Evolutionary conservation across 2,888 invertebrate genomes (phyloP).

Genomic region (Drosophila differens): DNA sequence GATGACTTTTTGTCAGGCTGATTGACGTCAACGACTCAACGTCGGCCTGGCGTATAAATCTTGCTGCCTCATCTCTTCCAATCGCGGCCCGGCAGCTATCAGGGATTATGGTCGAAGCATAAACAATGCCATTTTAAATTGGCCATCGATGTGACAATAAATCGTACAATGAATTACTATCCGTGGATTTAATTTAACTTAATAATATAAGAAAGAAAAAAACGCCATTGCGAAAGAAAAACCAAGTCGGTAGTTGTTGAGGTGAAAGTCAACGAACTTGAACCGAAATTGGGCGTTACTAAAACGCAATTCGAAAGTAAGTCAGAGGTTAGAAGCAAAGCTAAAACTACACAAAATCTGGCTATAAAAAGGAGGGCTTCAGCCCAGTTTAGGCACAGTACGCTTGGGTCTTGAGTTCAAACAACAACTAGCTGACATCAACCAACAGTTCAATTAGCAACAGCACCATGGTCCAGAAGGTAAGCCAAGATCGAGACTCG

Average conservation of each 20-base stretch:
- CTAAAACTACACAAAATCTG: slow-evolving; percentile 4
- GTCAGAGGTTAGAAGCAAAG: slow-evolving; percentile 24
- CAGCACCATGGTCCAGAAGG: slow-evolving; percentile 76
- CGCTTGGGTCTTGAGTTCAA: slow-evolving; percentile 60
- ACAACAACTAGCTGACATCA: slow-evolving; percentile 49
- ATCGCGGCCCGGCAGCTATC: slow-evolving; percentile 29
- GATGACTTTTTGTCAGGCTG: slow-evolving; percentile 84
- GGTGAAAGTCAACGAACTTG: slow-evolving; percentile 61
- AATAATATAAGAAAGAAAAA: slow-evolving; percentile 28
- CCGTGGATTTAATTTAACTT: slow-evolving; percentile 63
- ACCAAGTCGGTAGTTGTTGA: slow-evolving; percentile 31
- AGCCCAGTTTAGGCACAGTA: slow-evolving; percentile 56
- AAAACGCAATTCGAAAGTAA: slow-evolving; percentile 56
- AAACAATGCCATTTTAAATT: slow-evolving; percentile 83
- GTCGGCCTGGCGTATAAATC: slow-evolving; percentile 78
- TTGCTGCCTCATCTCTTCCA: slow-evolving; percentile 54
- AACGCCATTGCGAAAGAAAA: slow-evolving; percentile 18
- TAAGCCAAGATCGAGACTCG: slow-evolving; percentile 29
- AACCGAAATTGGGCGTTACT: slow-evolving; percentile 49
- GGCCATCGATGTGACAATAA: slow-evolving; percentile 80
- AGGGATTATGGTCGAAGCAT: slow-evolving; percentile 66
- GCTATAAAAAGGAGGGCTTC: slow-evolving; percentile 59
- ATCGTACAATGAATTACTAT: slow-evolving; percentile 77
- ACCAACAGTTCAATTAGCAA: slow-evolving; percentile 53
- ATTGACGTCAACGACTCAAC: slow-evolving; percentile 82